These are phyloP conservation scores for Dicrurus megarhynchus DNA, from an alignment of 2,113 vertebrate genomes.

Conservation along the genomic window DNA sequence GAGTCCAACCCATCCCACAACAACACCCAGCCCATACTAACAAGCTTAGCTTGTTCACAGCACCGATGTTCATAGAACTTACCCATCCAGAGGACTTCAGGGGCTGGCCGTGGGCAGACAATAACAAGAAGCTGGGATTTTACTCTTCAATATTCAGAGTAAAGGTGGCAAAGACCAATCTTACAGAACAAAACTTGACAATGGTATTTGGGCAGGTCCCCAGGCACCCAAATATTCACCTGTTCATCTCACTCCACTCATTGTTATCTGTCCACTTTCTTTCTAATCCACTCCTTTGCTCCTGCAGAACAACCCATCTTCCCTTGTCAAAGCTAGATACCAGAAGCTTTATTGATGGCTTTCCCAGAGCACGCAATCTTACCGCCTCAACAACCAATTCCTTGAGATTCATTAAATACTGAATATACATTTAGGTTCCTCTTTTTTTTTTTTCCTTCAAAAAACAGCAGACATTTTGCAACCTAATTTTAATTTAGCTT, in stretches of 20 bases:
- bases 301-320: background rate
- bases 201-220: background rate
- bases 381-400: background rate
- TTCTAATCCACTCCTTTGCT: background rate
- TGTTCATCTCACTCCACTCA: fast-evolving
- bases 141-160: background rate
- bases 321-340: background rate
- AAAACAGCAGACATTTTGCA: background rate
- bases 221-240: background rate
- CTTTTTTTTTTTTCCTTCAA: background rate
- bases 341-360: background rate
- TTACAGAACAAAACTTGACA: background rate
- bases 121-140: background rate
- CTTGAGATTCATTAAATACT: background rate
- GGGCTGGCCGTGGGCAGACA: background rate
- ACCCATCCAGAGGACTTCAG: background rate
- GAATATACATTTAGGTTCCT: background rate
- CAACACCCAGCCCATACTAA: background rate
- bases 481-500: background rate
- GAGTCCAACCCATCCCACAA: background rate
- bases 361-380: background rate
- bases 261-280: background rate
- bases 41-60: background rate
- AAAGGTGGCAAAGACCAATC: background rate
- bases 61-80: background rate